A percentile compares a stretch with the other conserved stretches of the same genome.
Conservation (phyloP, 2,113 vertebrate genomes). For the Proterorhinus semilunaris region DNA sequence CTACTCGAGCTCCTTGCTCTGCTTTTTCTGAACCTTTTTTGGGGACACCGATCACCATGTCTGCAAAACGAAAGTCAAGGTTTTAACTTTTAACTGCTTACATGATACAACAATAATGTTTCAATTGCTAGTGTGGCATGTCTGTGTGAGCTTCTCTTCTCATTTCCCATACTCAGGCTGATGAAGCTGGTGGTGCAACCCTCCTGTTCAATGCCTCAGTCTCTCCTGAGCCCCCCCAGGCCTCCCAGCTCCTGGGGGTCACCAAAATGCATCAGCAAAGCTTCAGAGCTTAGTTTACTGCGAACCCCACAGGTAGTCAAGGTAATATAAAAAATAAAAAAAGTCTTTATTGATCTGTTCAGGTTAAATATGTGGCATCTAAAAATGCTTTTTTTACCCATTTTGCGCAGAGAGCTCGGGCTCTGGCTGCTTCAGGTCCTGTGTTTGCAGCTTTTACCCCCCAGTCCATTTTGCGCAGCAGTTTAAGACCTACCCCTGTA, state of each 20-base stretch:
- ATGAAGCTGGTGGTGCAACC: slow-evolving; percentile 84
- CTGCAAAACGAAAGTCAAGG: slow-evolving; percentile 84
- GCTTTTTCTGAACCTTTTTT: slow-evolving; percentile 81
- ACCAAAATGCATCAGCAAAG: slow-evolving; percentile 62
- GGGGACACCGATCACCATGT: slow-evolving; percentile 84
- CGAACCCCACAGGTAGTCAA: slow-evolving; percentile 91
- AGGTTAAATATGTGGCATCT: background rate
- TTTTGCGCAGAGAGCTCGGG: slow-evolving; percentile 82
- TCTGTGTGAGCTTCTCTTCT: background rate
- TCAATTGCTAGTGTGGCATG: background rate
- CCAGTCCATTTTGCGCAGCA: slow-evolving; percentile 90
- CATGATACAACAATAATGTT: too few relatives aligned
- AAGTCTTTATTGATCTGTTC: background rate
- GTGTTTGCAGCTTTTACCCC: slow-evolving; percentile 87
- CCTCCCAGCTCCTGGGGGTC: slow-evolving; percentile 63
- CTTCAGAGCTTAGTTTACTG: slow-evolving; percentile 85
- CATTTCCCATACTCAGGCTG: slow-evolving; percentile 67
- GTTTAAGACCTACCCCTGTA: slow-evolving; percentile 84
- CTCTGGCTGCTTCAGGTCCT: slow-evolving; percentile 79
- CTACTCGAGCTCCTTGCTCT: slow-evolving; percentile 34
- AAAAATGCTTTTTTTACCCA: background rate
- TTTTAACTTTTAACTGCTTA: slow-evolving; percentile 46
- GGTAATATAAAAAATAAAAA: slow-evolving; percentile 69
- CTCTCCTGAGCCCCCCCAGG: slow-evolving; percentile 65
- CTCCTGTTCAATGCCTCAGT: slow-evolving; percentile 60